phyloP scores from a whole-genome alignment of 2,113 vertebrate species.

The Leucopsar rothschildi region DNA sequence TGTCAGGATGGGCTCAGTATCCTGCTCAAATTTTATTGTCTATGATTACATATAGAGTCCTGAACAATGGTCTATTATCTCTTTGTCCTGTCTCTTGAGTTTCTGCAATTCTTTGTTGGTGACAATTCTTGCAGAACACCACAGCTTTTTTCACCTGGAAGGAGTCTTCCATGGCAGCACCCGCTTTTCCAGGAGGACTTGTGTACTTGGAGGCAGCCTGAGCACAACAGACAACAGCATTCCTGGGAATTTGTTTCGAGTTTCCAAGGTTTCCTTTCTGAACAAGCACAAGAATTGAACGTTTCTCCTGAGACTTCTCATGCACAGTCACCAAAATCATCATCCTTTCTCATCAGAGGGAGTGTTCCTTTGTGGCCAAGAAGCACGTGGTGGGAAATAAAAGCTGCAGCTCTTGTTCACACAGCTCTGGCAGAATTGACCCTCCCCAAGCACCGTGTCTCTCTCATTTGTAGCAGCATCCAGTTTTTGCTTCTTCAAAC shows the following conservation, averaged over 20 bases:
- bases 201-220: not conserved
- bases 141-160: not conserved
- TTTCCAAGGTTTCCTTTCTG: slow-evolving; percentile 30
- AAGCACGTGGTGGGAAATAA: not conserved
- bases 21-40: not conserved
- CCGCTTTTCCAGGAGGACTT: not conserved
- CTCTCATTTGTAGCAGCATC: not conserved
- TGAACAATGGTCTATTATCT: not conserved
- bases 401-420: not conserved
- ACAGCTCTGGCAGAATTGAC: not conserved
- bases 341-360: not conserved
- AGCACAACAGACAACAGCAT: not conserved
- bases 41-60: not conserved
- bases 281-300: not conserved
- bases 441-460: not conserved
- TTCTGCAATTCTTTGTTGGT: not conserved
- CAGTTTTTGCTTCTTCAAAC: not conserved
- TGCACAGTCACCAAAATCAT: not conserved
- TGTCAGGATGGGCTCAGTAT: not conserved
- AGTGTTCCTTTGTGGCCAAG: not conserved
- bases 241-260: not conserved
- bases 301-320: not conserved
- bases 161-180: not conserved
- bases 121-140: not conserved
- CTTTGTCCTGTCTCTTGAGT: not conserved